phyloP scores from a whole-genome alignment of 1,140 invertebrate genomes.

The Scylla paramamosain region DNA sequence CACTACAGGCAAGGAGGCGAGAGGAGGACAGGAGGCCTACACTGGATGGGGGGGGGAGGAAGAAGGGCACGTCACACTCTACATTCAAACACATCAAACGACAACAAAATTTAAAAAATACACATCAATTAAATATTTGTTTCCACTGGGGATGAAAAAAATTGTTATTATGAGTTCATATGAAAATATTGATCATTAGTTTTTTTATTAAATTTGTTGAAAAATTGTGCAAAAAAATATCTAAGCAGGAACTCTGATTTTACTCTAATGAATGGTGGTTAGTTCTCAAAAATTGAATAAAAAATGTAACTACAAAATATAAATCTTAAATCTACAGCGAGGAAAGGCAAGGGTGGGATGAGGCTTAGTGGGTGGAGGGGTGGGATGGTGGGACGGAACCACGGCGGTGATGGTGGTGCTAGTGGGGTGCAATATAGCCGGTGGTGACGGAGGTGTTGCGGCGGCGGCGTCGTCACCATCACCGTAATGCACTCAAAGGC shows the following conservation, averaged over 20 bases:
- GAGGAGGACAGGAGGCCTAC: neutral
- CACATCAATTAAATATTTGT: neutral
- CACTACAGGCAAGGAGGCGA: no score
- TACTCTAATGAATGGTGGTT: neutral
- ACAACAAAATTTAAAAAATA: neutral
- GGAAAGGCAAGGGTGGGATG: neutral
- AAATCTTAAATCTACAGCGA: neutral
- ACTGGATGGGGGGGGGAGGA: neutral
- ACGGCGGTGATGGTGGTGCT: neutral
- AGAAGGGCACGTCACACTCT: neutral
- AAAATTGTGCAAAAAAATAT: neutral
- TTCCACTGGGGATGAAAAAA: neutral
- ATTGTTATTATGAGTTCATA: neutral
- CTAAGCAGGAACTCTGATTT: neutral
- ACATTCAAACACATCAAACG: neutral
- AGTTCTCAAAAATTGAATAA: neutral
- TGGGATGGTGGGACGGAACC: neutral
- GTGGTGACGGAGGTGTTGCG: conserved; percentile 7
- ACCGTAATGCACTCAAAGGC: conserved; percentile 1
- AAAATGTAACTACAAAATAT: neutral
- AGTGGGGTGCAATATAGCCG: neutral
- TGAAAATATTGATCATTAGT: neutral
- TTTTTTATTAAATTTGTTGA: neutral
- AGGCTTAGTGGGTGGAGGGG: neutral
- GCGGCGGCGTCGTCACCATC: neutral